Evolutionary conservation across 1,140 invertebrate species (phyloP).

Genomic region (Drosophila ananassae): DNA sequence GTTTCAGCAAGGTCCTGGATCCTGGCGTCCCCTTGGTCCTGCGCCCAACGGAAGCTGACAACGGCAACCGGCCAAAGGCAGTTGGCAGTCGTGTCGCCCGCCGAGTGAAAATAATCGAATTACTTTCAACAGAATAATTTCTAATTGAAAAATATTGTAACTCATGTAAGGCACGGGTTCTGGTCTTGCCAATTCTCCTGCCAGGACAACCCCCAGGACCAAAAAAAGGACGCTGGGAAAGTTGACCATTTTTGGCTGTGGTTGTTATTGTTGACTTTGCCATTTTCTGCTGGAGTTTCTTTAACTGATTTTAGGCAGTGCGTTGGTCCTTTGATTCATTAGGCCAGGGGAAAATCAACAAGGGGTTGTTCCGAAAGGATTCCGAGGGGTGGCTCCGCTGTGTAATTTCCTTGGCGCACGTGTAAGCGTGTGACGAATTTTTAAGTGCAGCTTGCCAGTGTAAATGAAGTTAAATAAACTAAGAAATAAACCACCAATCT

Average conservation of each 20-base stretch:
- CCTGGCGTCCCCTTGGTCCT: slow-evolving; percentile 11
- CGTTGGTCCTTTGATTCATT: slow-evolving; percentile 29
- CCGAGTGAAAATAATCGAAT: slow-evolving; percentile 84
- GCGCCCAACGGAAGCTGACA: slow-evolving; percentile 47
- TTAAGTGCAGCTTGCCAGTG: slow-evolving; percentile 60
- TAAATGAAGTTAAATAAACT: background rate
- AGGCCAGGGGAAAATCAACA: slow-evolving; percentile 13
- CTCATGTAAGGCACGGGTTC: slow-evolving; percentile 54
- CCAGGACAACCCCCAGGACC: slow-evolving; percentile 9
- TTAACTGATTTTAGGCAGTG: slow-evolving; percentile 37
- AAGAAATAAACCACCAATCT: background rate
- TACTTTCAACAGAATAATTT: slow-evolving; percentile 84
- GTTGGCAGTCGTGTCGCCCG: slow-evolving; percentile 56
- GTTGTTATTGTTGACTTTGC: slow-evolving; percentile 22
- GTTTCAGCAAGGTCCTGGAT: slow-evolving; percentile 14
- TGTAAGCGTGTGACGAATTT: slow-evolving; percentile 71
- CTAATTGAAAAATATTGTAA: slow-evolving; percentile 84
- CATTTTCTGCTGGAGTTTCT: slow-evolving; percentile 22
- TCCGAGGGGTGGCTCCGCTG: slow-evolving; percentile 10
- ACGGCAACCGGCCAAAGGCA: slow-evolving; percentile 49
- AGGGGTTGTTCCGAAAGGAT: slow-evolving; percentile 32
- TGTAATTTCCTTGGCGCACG: slow-evolving; percentile 55
- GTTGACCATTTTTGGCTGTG: slow-evolving; percentile 31
- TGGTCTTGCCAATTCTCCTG: slow-evolving; percentile 17
- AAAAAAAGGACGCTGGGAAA: slow-evolving; percentile 16